Conservation (phyloP, 1,140 invertebrate genomes). For the Lepidurus packardi region DNA sequence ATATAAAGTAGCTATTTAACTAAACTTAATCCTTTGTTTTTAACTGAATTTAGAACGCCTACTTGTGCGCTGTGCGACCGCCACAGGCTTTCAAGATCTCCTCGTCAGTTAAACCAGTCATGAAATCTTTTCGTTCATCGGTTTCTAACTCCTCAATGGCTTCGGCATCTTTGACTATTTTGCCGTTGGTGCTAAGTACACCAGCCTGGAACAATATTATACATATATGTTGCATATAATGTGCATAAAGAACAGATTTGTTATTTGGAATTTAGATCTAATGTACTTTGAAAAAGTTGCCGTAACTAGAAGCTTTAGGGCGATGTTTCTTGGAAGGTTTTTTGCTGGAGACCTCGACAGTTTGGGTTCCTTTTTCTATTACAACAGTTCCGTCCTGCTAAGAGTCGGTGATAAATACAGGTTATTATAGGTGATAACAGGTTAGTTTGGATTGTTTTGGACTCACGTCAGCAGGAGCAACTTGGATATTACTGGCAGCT, state of each 20-base stretch:
- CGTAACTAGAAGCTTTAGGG: constrained; percentile 42
- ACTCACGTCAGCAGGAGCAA: constrained; percentile 40
- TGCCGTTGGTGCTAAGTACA: constrained; percentile 46
- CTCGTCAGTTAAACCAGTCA: constrained; percentile 58
- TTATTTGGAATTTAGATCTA: neutral
- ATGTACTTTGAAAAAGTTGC: constrained; percentile 51
- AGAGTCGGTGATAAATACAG: constrained; percentile 37
- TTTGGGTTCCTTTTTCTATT: constrained; percentile 40
- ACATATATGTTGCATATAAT: constrained; percentile 33
- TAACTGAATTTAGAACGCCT: constrained; percentile 39
- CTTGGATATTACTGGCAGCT: constrained; percentile 59
- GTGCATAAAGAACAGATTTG: constrained; percentile 34
- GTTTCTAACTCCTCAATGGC: constrained; percentile 30
- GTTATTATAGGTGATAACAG: neutral
- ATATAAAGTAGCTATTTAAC: constrained; percentile 23
- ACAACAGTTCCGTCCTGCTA: constrained; percentile 43
- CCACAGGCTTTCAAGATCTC: constrained; percentile 68
- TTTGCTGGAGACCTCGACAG: constrained; percentile 35
- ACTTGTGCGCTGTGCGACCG: constrained; percentile 74
- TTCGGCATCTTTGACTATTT: constrained; percentile 42
- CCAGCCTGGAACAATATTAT: constrained; percentile 23
- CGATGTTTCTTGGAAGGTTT: neutral
- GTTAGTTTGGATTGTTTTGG: constrained; percentile 36
- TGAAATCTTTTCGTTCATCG: constrained; percentile 33
- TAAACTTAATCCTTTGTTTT: constrained; percentile 12